A percentile compares a stretch with the other conserved stretches of the same genome.
These are phyloP conservation scores for Patagioenas fasciata DNA, from an alignment of 2,113 vertebrate species.

Conservation along the genomic window DNA sequence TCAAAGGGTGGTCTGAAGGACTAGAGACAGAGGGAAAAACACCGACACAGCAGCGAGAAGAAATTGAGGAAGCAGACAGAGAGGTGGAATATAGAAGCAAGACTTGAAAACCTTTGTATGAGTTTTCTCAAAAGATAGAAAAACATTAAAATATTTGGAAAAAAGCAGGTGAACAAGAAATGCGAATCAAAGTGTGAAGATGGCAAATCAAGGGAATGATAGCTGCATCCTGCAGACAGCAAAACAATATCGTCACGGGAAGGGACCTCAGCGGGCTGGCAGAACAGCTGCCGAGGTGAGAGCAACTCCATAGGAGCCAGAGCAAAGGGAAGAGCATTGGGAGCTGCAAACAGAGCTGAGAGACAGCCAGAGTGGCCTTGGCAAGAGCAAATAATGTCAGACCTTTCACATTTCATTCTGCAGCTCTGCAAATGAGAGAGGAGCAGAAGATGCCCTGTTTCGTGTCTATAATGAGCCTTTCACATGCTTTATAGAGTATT, in stretches of 20 bases:
- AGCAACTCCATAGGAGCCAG: background rate
- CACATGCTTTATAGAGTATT: background rate
- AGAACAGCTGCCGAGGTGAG: background rate
- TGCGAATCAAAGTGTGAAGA: background rate
- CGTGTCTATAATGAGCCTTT: background rate
- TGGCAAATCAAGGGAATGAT: background rate
- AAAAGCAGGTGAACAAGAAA: background rate
- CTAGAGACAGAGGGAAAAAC: background rate
- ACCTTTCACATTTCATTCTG: background rate
- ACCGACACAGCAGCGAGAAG: background rate
- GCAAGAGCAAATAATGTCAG: background rate
- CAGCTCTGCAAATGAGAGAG: background rate
- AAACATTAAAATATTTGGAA: background rate
- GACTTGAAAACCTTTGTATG: background rate
- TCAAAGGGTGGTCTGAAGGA: background rate
- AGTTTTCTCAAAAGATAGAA: background rate
- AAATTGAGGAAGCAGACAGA: background rate
- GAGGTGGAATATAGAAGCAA: background rate
- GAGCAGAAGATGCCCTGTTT: background rate
- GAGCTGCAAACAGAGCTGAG: background rate
- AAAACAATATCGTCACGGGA: background rate
- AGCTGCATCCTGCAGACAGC: background rate
- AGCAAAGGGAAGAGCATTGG: background rate
- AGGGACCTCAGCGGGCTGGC: background rate
- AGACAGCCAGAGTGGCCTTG: accelerated